Percentiles rank a stretch among this genome's conserved stretches.
Conservation (phyloP, 2,888 invertebrate genomes). For the Drosophila fungiperda region DNA sequence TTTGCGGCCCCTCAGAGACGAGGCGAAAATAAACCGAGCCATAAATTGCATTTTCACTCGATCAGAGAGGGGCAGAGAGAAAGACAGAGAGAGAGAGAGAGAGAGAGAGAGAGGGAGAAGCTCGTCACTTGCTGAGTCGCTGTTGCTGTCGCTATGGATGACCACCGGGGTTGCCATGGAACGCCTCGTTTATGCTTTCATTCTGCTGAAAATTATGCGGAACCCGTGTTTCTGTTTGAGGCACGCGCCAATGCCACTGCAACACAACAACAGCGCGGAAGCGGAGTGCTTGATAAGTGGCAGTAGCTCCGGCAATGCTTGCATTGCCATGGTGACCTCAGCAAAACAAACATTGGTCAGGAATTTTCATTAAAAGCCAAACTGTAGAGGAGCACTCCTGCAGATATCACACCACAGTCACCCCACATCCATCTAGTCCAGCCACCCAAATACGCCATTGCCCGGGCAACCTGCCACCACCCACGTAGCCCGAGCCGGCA, state of each 20-base stretch:
- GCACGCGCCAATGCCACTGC: slow-evolving; percentile 67
- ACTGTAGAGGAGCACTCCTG: slow-evolving; percentile 10
- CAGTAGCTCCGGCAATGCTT: slow-evolving; percentile 8
- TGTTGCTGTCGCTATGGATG: slow-evolving; percentile 35
- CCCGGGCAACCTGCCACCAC: slow-evolving; percentile 69
- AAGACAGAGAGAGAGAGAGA: background rate
- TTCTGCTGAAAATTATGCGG: slow-evolving; percentile 76
- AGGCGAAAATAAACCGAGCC: slow-evolving; percentile 68
- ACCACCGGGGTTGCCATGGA: slow-evolving; percentile 65
- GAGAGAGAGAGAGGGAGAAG: background rate
- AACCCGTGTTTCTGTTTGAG: slow-evolving; percentile 74
- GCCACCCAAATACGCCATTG: slow-evolving; percentile 15
- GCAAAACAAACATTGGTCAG: slow-evolving; percentile 75
- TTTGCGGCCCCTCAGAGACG: slow-evolving; percentile 24
- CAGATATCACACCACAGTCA: slow-evolving; percentile 18
- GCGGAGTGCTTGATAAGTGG: background rate
- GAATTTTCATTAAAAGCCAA: slow-evolving; percentile 72
- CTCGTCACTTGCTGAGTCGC: slow-evolving; percentile 18
- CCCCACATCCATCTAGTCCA: background rate
- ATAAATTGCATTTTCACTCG: slow-evolving; percentile 57
- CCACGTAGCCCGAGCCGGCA: slow-evolving; percentile 58
- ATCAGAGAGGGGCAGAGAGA: slow-evolving; percentile 1
- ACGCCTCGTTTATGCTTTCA: slow-evolving; percentile 77
- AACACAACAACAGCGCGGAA: slow-evolving; percentile 21
- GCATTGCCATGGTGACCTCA: slow-evolving; percentile 76